Conservation (phyloP, 1,140 invertebrate species). For the Drosophila littoralis region DNA sequence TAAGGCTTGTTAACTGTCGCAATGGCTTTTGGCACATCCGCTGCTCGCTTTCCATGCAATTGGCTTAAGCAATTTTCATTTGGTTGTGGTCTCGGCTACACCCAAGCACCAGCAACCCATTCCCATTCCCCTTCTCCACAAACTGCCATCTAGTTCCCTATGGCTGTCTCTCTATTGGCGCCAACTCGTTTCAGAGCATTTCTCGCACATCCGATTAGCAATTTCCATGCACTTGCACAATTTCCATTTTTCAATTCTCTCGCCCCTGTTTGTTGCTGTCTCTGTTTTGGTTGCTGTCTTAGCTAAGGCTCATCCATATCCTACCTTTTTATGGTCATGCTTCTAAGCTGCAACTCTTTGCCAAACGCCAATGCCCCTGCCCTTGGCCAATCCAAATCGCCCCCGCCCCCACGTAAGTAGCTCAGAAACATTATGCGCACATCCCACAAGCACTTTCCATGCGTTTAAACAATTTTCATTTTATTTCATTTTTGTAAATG, state of each 20-base stretch:
- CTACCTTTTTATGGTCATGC: slow-evolving; percentile 38
- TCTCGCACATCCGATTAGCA: slow-evolving; percentile 73
- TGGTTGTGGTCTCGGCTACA: slow-evolving; percentile 44
- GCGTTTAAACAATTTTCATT: slow-evolving; percentile 78
- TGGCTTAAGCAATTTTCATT: slow-evolving; percentile 74
- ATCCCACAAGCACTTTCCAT: slow-evolving; percentile 73
- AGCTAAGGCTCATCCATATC: slow-evolving; percentile 53
- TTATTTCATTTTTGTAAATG: slow-evolving; percentile 64
- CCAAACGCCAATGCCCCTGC: slow-evolving; percentile 6
- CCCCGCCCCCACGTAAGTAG: slow-evolving; percentile 29
- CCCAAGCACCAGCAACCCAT: background rate
- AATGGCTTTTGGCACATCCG: slow-evolving; percentile 52
- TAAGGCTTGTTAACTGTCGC: slow-evolving; percentile 51
- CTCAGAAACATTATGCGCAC: slow-evolving; percentile 50
- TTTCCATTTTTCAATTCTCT: slow-evolving; percentile 51
- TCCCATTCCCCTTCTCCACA: slow-evolving; percentile 15
- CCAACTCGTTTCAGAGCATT: slow-evolving; percentile 43
- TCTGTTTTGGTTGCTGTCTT: slow-evolving; percentile 45
- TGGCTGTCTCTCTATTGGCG: slow-evolving; percentile 23
- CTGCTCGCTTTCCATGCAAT: slow-evolving; percentile 72
- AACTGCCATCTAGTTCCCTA: background rate
- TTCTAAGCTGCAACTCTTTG: slow-evolving; percentile 52
- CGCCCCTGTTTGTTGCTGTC: slow-evolving; percentile 3
- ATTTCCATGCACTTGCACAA: slow-evolving; percentile 79
- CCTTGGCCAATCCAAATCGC: background rate